Evolutionary conservation across 2,888 invertebrate species (phyloP).

Genomic region (Stratiomys singularior): DNA sequence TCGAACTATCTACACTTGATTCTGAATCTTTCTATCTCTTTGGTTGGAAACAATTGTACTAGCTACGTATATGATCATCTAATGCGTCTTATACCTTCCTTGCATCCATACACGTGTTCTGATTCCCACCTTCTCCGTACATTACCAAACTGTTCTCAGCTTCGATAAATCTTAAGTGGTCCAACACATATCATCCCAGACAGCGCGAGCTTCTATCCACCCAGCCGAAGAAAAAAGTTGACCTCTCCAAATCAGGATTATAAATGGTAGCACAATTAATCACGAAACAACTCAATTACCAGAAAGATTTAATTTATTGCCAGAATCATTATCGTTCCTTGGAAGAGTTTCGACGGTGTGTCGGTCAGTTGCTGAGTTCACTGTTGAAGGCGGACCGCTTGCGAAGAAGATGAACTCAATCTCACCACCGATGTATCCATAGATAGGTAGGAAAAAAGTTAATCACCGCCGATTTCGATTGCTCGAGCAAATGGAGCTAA

Average conservation of each 20-base stretch:
- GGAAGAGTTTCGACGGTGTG: conserved; percentile 9
- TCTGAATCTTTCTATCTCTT: too few species aligned
- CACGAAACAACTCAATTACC: conserved; percentile 46
- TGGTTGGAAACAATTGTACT: too few species aligned
- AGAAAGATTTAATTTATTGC: conserved; percentile 47
- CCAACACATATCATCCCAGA: conserved; percentile 31
- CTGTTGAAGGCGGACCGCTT: conserved; percentile 41
- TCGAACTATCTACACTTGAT: too few species aligned
- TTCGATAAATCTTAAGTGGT: conserved; percentile 30
- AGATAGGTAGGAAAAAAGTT: conserved; percentile 26
- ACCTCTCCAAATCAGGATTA: conserved; percentile 44
- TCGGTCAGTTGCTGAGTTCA: conserved; percentile 36
- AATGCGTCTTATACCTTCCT: neutral
- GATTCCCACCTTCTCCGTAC: conserved; percentile 1
- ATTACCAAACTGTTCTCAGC: conserved; percentile 20
- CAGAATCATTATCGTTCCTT: conserved; percentile 46
- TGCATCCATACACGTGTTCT: neutral
- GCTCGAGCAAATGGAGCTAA: conserved; percentile 30
- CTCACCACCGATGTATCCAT: conserved; percentile 1
- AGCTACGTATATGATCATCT: too few species aligned
- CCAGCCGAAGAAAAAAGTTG: conserved; percentile 11
- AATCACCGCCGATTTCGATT: conserved; percentile 37
- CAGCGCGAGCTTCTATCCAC: conserved; percentile 32
- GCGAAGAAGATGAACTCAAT: conserved; percentile 42
- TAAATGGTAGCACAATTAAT: conserved; percentile 47